Evolutionary conservation across 92 coral and sea anemone genomes (phyloP).

Genomic region (Phenganax subtilis): DNA sequence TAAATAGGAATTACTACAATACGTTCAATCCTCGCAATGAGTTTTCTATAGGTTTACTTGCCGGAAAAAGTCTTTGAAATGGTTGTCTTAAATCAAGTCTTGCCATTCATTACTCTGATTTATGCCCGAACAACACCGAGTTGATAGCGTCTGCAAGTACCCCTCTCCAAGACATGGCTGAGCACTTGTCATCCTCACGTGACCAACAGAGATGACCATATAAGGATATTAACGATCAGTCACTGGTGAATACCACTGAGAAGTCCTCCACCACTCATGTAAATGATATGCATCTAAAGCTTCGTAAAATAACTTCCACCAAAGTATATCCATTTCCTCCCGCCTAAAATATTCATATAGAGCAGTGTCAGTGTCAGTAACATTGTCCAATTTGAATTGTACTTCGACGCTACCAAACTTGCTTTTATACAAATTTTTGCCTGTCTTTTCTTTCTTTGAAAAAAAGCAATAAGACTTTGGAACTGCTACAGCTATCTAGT

Average conservation of each 20-base stretch:
- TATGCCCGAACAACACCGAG: background rate
- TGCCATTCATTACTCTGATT: slow-evolving; percentile 20
- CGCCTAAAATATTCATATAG: background rate
- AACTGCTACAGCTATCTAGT: background rate
- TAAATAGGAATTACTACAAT: too few relatives aligned
- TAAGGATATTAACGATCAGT: slow-evolving; percentile 47
- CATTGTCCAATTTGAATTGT: too few relatives aligned
- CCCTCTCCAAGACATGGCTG: slow-evolving; percentile 7
- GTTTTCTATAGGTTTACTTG: background rate
- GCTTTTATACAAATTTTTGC: too few relatives aligned
- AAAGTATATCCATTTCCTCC: slow-evolving; percentile 53
- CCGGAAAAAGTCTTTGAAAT: slow-evolving; percentile 29
- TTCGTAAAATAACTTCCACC: slow-evolving; percentile 65
- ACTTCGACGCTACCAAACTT: too few relatives aligned
- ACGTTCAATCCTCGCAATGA: too few relatives aligned
- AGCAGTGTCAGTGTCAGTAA: background rate
- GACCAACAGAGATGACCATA: slow-evolving; percentile 15
- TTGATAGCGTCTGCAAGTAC: background rate
- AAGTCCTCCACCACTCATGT: slow-evolving; percentile 66
- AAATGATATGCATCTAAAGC: slow-evolving; percentile 49
- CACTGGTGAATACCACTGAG: slow-evolving; percentile 48
- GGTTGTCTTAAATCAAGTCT: slow-evolving; percentile 40
- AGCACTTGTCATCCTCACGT: background rate
- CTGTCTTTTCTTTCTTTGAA: background rate
- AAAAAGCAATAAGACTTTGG: background rate